phyloP scores from a whole-genome alignment of 2,113 vertebrate species.

The Etheostoma cragini region DNA sequence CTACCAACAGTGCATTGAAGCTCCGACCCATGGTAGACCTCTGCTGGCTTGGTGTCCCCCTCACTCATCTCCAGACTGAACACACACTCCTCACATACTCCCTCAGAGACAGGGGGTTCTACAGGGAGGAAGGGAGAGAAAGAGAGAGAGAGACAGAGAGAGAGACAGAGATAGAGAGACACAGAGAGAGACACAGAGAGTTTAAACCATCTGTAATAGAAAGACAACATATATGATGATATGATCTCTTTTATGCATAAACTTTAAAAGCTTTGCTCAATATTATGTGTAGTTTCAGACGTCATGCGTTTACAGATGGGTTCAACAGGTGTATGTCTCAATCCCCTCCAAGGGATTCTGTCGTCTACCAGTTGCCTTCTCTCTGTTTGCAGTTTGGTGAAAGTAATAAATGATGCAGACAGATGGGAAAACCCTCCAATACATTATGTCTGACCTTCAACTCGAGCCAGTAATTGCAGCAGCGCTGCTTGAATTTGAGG shows the following conservation, averaged over 20 bases:
- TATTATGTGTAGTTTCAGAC: not conserved
- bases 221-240: not conserved
- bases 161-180: not conserved
- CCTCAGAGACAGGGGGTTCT: conserved; percentile 82
- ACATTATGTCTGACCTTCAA: conserved; percentile 61
- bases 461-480: conserved; percentile 44
- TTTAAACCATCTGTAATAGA: not conserved
- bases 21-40: conserved; percentile 90
- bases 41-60: conserved; percentile 81
- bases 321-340: not conserved
- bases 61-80: conserved; percentile 95
- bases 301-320: conserved; percentile 1
- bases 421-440: conserved; percentile 53
- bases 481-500: conserved; percentile 45
- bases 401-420: conserved; percentile 34
- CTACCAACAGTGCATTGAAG: conserved; percentile 92
- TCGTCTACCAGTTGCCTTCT: conserved; percentile 16
- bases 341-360: not conserved
- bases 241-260: not conserved
- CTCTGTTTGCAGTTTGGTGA: conserved; percentile 9
- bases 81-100: conserved; percentile 85
- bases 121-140: not conserved
- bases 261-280: not conserved
- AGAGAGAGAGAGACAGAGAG: not conserved
- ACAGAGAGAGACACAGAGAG: not conserved